phyloP scores from a whole-genome alignment of 2,888 invertebrate species.

The Watsonalla binaria region DNA sequence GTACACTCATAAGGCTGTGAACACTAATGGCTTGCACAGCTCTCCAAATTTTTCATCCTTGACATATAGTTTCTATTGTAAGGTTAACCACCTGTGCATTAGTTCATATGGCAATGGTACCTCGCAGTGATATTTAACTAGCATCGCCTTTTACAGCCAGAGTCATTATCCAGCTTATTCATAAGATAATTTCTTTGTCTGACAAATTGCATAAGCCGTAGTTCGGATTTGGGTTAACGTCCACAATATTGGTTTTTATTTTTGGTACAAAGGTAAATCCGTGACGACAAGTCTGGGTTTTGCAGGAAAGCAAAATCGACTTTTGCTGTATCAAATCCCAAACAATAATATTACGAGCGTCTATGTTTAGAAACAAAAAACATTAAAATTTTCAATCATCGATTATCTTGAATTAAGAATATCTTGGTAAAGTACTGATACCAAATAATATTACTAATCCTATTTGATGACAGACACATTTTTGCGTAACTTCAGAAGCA shows the following conservation, averaged over 20 bases:
- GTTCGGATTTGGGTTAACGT: background rate
- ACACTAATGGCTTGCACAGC: constrained; percentile 1
- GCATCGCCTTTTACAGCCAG: background rate
- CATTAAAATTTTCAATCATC: too few species aligned
- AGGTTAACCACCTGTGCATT: constrained; percentile 11
- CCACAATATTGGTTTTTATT: background rate
- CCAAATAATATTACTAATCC: background rate
- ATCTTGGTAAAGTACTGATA: background rate
- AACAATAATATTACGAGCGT: too few species aligned
- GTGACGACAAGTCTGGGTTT: too few species aligned
- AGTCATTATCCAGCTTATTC: constrained; percentile 4
- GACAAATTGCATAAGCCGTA: constrained; percentile 6
- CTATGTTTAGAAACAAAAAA: too few species aligned
- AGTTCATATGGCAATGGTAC: background rate
- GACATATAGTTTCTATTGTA: constrained; percentile 15
- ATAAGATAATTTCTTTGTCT: constrained; percentile 3
- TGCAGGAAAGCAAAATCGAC: too few species aligned
- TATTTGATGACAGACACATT: background rate
- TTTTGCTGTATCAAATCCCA: too few species aligned
- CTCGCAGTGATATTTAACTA: background rate
- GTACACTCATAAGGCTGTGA: too few species aligned
- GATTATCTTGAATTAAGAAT: background rate
- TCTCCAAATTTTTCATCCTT: constrained; percentile 23
- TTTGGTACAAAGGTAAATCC: too few species aligned
- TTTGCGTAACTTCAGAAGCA: background rate